Evolutionary conservation across 1,140 invertebrate genomes (phyloP), one percentile per base, ranked within the genome.

Genomic region (Zaprionus ornatus): DNA sequence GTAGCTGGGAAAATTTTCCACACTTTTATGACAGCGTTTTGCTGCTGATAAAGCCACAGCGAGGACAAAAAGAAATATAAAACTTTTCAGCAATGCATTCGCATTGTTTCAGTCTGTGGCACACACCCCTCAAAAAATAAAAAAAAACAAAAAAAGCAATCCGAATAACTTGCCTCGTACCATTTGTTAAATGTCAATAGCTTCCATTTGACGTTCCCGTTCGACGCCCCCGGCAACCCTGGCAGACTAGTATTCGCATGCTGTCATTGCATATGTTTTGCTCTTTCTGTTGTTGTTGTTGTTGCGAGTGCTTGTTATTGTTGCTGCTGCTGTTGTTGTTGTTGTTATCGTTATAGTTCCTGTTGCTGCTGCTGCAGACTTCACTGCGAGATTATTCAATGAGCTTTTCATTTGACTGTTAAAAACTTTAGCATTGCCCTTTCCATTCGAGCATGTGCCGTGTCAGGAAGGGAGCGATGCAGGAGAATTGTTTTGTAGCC

Each of bases 21-120:
- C 88, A 91, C 78, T 91, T 84, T 91, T 91, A 91, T 91, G 82
- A 91, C 87, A 91, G 82, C 80, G 52, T 62, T 75, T 63, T 40
- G 35, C 19, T n/a, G 65, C 66, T 72, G 84, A 87, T 80, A 83
- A 90, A 82, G 68, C 52, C 65, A 55, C 50, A 40, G 48, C 37
- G n/a, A 54, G 32, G 27, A 32, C 55, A 73, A 71, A 82, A 66
- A 82, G 77, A 81, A 73, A 85, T 77, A 73, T 79, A 60, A 66
- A 90, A 90, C 78, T 90, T 90, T 90, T 70, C 71, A 73, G 67
- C 77, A 83, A 75, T 80, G 77, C 84, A 78, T 87, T 77, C 66
- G 74, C 62, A 78, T 80, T 78, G 82, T 78, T 86, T 86, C 62
- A 74, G 42, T 74, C 40, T 77, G 67, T 78, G 62, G 19, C 55